A percentile compares a stretch with the other conserved stretches of the same genome.
Conservation (phyloP, 2,888 invertebrate genomes). For the Drosophila longiperda region DNA sequence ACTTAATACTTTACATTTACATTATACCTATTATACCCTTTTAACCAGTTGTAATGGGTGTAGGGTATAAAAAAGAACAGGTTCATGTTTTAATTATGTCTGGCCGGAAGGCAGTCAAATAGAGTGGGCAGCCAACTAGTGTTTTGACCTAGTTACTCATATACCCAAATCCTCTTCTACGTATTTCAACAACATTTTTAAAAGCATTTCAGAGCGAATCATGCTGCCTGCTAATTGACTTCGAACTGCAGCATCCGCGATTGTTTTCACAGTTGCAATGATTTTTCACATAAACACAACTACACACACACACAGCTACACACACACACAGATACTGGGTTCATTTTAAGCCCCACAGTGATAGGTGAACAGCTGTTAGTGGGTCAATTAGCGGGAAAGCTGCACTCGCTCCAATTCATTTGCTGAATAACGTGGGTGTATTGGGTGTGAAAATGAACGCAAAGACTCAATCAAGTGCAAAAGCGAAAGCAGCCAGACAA, state of each 20-base stretch:
- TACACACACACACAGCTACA: slow-evolving; percentile 5
- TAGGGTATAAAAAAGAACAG: background rate
- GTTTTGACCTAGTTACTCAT: slow-evolving; percentile 53
- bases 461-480: slow-evolving; percentile 52
- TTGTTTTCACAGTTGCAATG: slow-evolving; percentile 78
- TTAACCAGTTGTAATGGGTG: no score
- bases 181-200: slow-evolving; percentile 49
- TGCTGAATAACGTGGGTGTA: slow-evolving; percentile 32
- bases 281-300: slow-evolving; percentile 55
- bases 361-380: slow-evolving; percentile 75
- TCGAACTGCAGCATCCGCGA: slow-evolving; percentile 75
- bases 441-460: slow-evolving; percentile 62
- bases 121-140: background rate
- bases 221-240: slow-evolving; percentile 74
- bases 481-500: slow-evolving; percentile 63
- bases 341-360: slow-evolving; percentile 43
- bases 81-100: slow-evolving; percentile 10
- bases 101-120: background rate
- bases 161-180: slow-evolving; percentile 37
- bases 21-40: no score
- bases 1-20: no score
- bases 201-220: slow-evolving; percentile 67
- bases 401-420: slow-evolving; percentile 64
- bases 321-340: background rate
- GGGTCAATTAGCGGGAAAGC: slow-evolving; percentile 69